phyloP scores from a whole-genome alignment of 30 jellyfish, hydroid and myxozoan genomes.

The Chironex yamaguchii region DNA sequence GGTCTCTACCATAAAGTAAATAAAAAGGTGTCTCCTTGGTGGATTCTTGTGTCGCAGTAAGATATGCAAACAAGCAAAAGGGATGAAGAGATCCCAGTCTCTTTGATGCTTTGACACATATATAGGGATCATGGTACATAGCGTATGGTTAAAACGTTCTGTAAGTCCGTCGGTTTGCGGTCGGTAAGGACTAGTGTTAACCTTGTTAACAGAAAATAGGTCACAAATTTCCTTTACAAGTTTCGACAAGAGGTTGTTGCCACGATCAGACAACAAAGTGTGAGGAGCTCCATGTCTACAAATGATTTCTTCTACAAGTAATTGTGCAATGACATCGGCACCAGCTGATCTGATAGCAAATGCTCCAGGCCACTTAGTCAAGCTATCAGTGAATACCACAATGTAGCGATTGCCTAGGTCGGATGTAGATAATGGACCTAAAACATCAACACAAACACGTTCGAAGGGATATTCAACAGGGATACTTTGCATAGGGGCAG shows the following conservation, averaged over 20 bases:
- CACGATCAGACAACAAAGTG: constrained; percentile 54
- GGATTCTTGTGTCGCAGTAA: constrained; percentile 69
- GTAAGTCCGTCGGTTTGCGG: constrained; percentile 73
- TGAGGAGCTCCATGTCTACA: constrained; percentile 70
- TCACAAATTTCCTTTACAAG: constrained; percentile 60
- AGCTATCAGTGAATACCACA: constrained; percentile 64
- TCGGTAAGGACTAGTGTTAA: constrained; percentile 64
- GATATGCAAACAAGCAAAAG: constrained; percentile 56
- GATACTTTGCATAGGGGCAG: constrained; percentile 65
- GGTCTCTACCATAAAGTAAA: constrained; percentile 75
- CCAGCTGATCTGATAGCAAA: constrained; percentile 44
- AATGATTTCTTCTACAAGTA: constrained; percentile 61
- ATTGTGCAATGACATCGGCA: constrained; percentile 55
- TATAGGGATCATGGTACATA: constrained; percentile 35
- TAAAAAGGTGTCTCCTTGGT: constrained; percentile 79
- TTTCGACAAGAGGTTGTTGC: constrained; percentile 57
- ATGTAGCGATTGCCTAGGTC: constrained; percentile 55
- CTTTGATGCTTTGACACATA: constrained; percentile 59
- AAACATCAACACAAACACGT: constrained; percentile 46
- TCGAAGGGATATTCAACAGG: constrained; percentile 74
- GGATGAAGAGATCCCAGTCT: constrained; percentile 72
- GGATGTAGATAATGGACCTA: constrained; percentile 75
- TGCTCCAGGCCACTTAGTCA: constrained; percentile 80
- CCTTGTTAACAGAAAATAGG: constrained; percentile 24
- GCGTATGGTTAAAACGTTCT: constrained; percentile 60